Percentiles rank a stretch among this genome's conserved stretches.
Evolutionary conservation across 2,797 vertebrate species (phyloP).

Genomic region (Hozukius guyotensis): DNA sequence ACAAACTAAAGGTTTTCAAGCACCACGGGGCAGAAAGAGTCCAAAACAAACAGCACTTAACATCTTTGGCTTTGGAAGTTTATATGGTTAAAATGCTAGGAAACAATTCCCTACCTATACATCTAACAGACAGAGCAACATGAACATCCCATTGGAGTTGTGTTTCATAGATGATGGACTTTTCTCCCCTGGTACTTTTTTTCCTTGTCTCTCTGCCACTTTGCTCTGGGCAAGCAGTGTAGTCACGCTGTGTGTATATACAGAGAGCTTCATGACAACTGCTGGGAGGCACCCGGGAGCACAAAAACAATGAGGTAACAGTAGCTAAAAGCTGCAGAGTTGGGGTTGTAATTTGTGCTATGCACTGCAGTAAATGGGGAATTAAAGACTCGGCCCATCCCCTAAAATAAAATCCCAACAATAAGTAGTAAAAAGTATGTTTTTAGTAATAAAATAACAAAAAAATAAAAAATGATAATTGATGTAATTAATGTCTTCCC

Average conservation of each 20-base stretch:
- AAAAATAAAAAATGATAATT: not conserved
- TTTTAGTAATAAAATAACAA: not conserved
- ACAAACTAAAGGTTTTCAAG: not conserved
- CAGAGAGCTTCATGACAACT: not conserved
- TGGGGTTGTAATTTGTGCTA: not conserved
- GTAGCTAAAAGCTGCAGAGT: not conserved
- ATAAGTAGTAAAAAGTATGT: not conserved
- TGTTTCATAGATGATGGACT: not conserved
- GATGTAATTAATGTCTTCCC: not conserved
- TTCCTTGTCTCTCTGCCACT: not conserved
- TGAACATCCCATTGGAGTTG: too few relatives aligned
- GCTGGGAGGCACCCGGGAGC: not conserved
- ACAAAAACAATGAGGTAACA: not conserved
- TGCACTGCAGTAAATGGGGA: not conserved
- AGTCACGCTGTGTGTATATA: not conserved
- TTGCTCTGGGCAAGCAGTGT: not conserved
- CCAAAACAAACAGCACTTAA: not conserved
- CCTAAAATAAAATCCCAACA: not conserved
- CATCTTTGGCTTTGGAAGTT: accelerated
- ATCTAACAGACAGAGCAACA: not conserved
- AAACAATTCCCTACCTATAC: not conserved
- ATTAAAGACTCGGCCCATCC: not conserved
- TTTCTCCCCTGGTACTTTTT: not conserved
- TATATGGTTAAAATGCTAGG: not conserved
- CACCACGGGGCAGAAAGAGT: not conserved